Evolutionary conservation across 1,140 invertebrate genomes (phyloP), one percentile per base, ranked within the genome.

Genomic region (Drosophila leontia): DNA sequence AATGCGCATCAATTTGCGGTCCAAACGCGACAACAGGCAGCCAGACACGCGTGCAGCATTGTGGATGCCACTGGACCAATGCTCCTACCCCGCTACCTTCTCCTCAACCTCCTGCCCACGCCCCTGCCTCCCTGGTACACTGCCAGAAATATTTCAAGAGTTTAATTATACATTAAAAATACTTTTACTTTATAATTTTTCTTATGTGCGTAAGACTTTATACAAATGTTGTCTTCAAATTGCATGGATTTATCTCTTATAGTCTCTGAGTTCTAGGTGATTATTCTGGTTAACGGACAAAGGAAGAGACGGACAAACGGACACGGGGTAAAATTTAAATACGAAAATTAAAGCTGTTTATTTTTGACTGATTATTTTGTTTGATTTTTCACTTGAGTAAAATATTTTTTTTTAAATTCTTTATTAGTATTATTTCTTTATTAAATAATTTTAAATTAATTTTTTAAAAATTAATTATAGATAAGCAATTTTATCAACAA

Each of bases 1-100:
- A 86, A 87, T 82, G 81, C 58, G 63, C 85, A 85, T 90, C 85
- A 88, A 90, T 88, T 88, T 88, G 72, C 84, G 72, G 70, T 26
- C 61, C 61, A 70, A 81, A 78, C 64, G 82, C 82, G 78, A 79
- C 79, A 86, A 82, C 82, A 86, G 75, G 70, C 79, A 62, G 71
- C 51, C 69, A 88, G 83, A 88, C 80, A 88, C 84, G 84, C 84
- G 85, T 83, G 67, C 80, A 80, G 70, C 69, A 68, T 57, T 71
- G 58, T 72, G 72, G 83, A 65, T 63, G 65, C 79, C 45, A 74
- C 75, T 58, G 67, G 26, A 63, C 62, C 64, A 37, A 34, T 11
- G 19, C 41, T 2, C 35, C 12, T n/a, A 12, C 44, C 48, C 17
- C 44, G 37, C 53, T 26, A 23, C 11, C 7, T 5, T 2, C 13